Evolutionary conservation across 2,888 invertebrate species (phyloP).

Genomic region (Oconnorella tubifera): DNA sequence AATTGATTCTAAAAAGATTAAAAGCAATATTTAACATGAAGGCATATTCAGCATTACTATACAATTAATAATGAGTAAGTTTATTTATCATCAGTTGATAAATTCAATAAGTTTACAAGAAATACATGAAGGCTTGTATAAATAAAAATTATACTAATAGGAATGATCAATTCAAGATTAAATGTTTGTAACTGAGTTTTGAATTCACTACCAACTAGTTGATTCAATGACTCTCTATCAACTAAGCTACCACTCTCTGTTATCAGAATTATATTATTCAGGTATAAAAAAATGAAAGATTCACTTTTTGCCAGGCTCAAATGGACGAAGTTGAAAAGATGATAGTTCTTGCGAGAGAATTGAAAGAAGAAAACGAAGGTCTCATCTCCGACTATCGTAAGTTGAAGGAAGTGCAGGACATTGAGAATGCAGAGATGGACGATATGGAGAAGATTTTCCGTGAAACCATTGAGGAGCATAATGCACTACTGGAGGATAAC

Average conservation of each 20-base stretch:
- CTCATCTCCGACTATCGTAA: conserved; percentile 19
- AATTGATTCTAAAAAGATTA: too few relatives aligned
- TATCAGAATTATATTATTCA: not conserved
- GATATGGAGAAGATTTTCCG: conserved; percentile 21
- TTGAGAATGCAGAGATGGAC: conserved; percentile 20
- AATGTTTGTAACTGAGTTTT: too few relatives aligned
- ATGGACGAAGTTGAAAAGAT: conserved; percentile 20
- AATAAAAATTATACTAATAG: too few relatives aligned
- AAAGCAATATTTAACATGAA: too few relatives aligned
- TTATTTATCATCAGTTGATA: too few relatives aligned
- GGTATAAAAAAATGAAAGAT: too few relatives aligned
- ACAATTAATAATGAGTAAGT: not conserved
- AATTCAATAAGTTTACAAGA: too few relatives aligned
- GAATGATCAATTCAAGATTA: too few relatives aligned
- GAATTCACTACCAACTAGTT: too few relatives aligned
- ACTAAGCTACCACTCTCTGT: not conserved
- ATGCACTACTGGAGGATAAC: conserved; percentile 16
- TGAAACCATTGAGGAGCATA: conserved; percentile 22
- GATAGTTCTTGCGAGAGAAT: conserved; percentile 15
- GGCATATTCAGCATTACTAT: too few relatives aligned
- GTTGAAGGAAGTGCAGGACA: conserved; percentile 12
- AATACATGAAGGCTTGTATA: too few relatives aligned
- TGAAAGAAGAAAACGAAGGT: conserved; percentile 23
- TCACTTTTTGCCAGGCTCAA: not conserved
- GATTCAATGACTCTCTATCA: too few relatives aligned